Evolutionary conservation across 2,113 vertebrate species (phyloP), one percentile per base, ranked within the genome.

Genomic region (Halcyon malimbica): DNA sequence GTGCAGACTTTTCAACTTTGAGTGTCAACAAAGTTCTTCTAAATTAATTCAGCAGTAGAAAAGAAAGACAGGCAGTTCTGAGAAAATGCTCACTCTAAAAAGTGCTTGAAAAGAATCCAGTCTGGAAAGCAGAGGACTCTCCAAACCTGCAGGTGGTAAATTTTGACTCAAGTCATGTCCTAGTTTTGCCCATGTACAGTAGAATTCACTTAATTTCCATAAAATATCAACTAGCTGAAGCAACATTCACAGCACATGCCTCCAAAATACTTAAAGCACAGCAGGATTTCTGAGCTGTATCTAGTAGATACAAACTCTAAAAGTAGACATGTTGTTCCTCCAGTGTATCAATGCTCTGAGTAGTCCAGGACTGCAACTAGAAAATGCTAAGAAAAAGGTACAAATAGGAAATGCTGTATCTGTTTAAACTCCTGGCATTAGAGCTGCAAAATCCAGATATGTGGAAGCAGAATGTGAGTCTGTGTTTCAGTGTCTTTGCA

Each of bases 21-120:
- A 84, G 82, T 93, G 94, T 97, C 97, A 98, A 97, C 96, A 94
- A 91, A 95, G 89, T 87, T 95, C 65, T 94, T 97, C 95, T 88
- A 91, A 96, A 95, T 91, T 97, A 96, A 94, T 97, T 96, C 76
- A 76, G 51, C 85, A 87, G 62, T 42, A 95, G 78, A 91, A 96
- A 95, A 10, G 28, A 82, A 73, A 93, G 41, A 62, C 50, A 54
- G 73, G 35, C 65, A 33, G 63, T 90, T 92, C 82, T 96, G 77
- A 97, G 92, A 96, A 97, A 96, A 60, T 48, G 56, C 28, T 94
- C 75, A 93, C 60, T 89, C 41, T 82, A 78, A 96, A 39, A 24
- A 81, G 57, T 51, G 48, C 39, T 89, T 83, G 90, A 92, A 95
- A 93, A 73, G 65, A 75, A 89, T 75, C 91, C 42, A 83, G 56